These are phyloP conservation scores for Glossosoma conforme DNA, from an alignment of 1,140 invertebrate genomes.

Conservation along the genomic window DNA sequence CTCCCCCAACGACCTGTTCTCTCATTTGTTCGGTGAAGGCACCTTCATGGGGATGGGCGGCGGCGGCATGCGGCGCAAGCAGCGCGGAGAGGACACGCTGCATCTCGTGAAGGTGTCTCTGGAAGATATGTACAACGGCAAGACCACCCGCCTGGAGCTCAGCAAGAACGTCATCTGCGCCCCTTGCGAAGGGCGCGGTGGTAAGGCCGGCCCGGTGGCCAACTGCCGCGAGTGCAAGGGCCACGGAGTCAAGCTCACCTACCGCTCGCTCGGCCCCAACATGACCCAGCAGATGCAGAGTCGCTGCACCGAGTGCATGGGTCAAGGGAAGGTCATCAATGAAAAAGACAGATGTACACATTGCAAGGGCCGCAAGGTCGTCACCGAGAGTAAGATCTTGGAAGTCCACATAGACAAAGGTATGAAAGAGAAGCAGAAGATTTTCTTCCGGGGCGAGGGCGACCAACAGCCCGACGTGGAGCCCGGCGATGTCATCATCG, in stretches of 20 bases:
- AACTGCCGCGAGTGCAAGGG: slow-evolving; percentile 75
- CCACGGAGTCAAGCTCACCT: slow-evolving; percentile 65
- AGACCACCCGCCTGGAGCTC: slow-evolving; percentile 75
- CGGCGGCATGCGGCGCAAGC: slow-evolving; percentile 39
- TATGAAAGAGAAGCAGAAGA: slow-evolving; percentile 83
- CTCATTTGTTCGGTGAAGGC: slow-evolving; percentile 60
- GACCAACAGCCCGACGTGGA: slow-evolving; percentile 82
- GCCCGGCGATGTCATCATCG: slow-evolving; percentile 84
- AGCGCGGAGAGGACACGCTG: slow-evolving; percentile 63
- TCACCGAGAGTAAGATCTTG: slow-evolving; percentile 72
- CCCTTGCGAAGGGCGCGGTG: slow-evolving; percentile 78
- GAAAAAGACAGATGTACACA: slow-evolving; percentile 75
- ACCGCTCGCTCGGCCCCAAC: slow-evolving; percentile 67
- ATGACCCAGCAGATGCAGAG: slow-evolving; percentile 82
- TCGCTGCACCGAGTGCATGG: slow-evolving; percentile 64
- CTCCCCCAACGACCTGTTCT: slow-evolving; percentile 57
- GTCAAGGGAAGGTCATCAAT: slow-evolving; percentile 68
- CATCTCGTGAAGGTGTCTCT: slow-evolving; percentile 74
- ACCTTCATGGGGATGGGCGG: slow-evolving; percentile 58
- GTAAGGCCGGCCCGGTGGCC: slow-evolving; percentile 67
- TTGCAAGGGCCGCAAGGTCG: slow-evolving; percentile 79
- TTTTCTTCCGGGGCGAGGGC: slow-evolving; percentile 82
- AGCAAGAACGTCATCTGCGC: slow-evolving; percentile 83
- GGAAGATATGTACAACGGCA: slow-evolving; percentile 90
- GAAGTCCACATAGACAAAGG: slow-evolving; percentile 90